Conservation (phyloP, 2,797 vertebrate genomes). For the Neoniphon sammara region DNA sequence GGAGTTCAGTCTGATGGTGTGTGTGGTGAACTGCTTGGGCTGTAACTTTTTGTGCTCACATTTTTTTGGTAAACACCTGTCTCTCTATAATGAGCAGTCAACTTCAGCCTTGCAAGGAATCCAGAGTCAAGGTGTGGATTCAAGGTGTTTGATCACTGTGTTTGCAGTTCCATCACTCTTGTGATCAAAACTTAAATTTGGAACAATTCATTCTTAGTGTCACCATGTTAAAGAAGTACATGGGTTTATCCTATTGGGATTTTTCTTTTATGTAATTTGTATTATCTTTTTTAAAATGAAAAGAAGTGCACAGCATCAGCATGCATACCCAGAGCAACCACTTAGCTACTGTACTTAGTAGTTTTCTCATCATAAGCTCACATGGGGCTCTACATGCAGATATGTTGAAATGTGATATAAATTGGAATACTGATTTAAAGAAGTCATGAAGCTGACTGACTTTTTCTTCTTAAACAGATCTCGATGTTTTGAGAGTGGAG, state of each 20-base stretch:
- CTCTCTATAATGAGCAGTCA: slow-evolving; percentile 31
- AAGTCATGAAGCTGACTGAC: background rate
- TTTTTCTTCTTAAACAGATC: slow-evolving; percentile 81
- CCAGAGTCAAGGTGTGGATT: too few species aligned
- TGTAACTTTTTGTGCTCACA: slow-evolving; percentile 24
- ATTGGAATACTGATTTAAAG: background rate
- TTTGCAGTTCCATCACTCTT: too few species aligned
- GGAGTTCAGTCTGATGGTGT: slow-evolving; percentile 94
- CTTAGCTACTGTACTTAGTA: background rate
- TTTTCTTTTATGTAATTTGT: too few species aligned
- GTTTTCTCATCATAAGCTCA: background rate
- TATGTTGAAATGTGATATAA: background rate
- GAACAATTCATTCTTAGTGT: too few species aligned
- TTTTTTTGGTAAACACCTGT: slow-evolving; percentile 48
- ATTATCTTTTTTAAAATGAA: background rate
- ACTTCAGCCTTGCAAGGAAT: background rate
- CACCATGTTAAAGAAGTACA: too few species aligned
- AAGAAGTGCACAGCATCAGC: background rate
- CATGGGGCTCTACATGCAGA: background rate
- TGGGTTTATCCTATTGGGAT: too few species aligned
- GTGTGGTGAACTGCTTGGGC: slow-evolving; percentile 15
- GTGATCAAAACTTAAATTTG: too few species aligned
- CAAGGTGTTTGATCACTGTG: too few species aligned
- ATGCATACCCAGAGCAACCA: background rate
- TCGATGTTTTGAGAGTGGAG: slow-evolving; percentile 95